phyloP scores from a whole-genome alignment of 2,113 vertebrate species.

The Myotis davidii region DNA sequence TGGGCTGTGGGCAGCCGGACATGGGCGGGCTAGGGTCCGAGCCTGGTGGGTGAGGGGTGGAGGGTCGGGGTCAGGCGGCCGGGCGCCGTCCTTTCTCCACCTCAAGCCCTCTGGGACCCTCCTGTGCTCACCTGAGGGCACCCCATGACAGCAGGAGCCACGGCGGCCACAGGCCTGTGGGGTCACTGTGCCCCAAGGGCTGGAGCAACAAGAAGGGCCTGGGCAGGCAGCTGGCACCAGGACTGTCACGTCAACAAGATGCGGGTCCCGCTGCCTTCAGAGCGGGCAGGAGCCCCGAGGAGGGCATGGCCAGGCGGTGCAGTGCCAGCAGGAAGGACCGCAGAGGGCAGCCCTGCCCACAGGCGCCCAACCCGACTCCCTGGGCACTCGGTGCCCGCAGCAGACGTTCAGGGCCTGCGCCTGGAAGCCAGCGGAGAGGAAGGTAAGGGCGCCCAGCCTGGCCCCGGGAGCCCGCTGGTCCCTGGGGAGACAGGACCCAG shows the following conservation, averaged over 20 bases:
- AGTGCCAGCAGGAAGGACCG: neutral
- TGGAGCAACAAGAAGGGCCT: too few relatives aligned
- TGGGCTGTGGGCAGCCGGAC: neutral
- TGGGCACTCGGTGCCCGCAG: rapidly evolving
- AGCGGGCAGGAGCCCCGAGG: neutral
- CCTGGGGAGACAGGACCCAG: neutral
- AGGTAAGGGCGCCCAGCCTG: neutral
- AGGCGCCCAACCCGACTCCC: neutral
- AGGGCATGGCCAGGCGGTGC: neutral
- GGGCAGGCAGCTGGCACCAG: neutral
- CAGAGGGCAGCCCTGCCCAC: neutral
- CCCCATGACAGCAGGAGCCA: neutral
- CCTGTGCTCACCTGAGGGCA: neutral
- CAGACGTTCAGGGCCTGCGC: neutral
- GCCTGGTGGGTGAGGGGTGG: too few relatives aligned
- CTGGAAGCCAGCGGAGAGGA: neutral
- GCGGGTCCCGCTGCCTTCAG: neutral
- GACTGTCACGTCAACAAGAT: neutral
- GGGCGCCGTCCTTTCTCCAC: neutral
- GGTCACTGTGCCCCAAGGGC: neutral
- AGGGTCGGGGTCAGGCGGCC: neutral
- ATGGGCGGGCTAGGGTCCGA: rapidly evolving
- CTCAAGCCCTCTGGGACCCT: neutral
- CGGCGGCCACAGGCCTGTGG: neutral
- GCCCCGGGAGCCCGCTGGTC: neutral